A percentile compares a stretch with the other conserved stretches of the same genome.
These are phyloP conservation scores for Aethina tumida DNA, from an alignment of 1,140 invertebrate genomes.

Conservation along the genomic window DNA sequence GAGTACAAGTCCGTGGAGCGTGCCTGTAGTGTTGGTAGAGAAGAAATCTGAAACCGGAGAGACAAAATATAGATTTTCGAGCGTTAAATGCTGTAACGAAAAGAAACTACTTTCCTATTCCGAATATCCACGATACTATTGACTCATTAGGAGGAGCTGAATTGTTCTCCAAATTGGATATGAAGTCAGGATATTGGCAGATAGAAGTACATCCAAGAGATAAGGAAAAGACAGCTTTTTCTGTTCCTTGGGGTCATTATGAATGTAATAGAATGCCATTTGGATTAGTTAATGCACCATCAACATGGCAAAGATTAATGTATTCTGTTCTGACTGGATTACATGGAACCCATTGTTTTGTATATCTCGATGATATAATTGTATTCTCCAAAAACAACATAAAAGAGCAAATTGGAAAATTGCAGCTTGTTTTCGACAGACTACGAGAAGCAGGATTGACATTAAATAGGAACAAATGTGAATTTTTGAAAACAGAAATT, in stretches of 20 bases:
- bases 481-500: conserved; percentile 36
- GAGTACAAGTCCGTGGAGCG: conserved; percentile 5
- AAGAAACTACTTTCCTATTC: conserved; percentile 38
- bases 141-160: conserved; percentile 28
- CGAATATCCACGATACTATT: conserved; percentile 37
- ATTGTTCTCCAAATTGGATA: conserved; percentile 36
- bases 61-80: conserved; percentile 21
- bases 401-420: conserved; percentile 25
- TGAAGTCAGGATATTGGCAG: conserved; percentile 38
- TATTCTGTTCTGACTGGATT: conserved; percentile 9
- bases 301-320: conserved; percentile 9
- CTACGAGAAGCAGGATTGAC: conserved; percentile 33
- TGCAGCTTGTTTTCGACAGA: conserved; percentile 18
- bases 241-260: conserved; percentile 29
- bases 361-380: conserved; percentile 22
- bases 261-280: conserved; percentile 38
- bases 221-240: conserved; percentile 37
- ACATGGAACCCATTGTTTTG: conserved; percentile 10
- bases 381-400: conserved; percentile 12
- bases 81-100: conserved; percentile 30
- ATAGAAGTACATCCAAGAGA: conserved; percentile 32
- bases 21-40: conserved; percentile 8
- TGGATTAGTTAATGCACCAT: conserved; percentile 21
- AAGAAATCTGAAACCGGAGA: conserved; percentile 5
- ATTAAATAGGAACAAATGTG: conserved; percentile 37